phyloP scores from a whole-genome alignment of 2,888 invertebrate species.

The Microctonus brassicae region DNA sequence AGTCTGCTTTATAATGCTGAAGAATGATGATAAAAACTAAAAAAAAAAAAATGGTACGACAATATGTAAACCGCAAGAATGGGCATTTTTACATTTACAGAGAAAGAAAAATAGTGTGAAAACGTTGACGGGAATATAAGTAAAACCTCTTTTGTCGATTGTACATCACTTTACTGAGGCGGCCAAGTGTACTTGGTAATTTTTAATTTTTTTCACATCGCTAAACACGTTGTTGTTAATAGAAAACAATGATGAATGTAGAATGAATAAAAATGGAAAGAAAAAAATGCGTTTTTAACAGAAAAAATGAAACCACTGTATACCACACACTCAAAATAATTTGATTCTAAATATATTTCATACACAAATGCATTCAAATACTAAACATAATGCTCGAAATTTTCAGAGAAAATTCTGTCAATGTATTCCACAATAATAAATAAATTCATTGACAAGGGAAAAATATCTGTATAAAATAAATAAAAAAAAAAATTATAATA shows the following conservation, averaged over 20 bases:
- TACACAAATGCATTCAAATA: neutral
- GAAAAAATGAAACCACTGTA: neutral
- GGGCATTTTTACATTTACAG: neutral
- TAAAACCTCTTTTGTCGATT: neutral
- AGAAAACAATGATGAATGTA: neutral
- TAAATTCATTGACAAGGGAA: neutral
- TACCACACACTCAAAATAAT: neutral
- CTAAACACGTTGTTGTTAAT: neutral
- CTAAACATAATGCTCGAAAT: neutral
- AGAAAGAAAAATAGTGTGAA: neutral
- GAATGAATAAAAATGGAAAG: neutral
- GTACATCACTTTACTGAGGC: constrained; percentile 4
- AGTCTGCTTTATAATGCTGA: neutral
- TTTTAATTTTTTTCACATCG: constrained; percentile 12
- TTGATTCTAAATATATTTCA: neutral
- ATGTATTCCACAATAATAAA: neutral
- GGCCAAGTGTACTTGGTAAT: constrained; percentile 17
- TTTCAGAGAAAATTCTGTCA: neutral
- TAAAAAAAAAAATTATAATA: neutral
- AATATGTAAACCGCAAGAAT: constrained; percentile 1
- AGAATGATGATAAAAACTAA: neutral
- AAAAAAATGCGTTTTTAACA: no score
- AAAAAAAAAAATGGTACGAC: neutral
- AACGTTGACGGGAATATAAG: neutral
- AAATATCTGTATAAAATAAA: neutral